Evolutionary conservation across 1,140 invertebrate genomes (phyloP), one percentile per base, ranked within the genome.

Genomic region (Phortica variegata): DNA sequence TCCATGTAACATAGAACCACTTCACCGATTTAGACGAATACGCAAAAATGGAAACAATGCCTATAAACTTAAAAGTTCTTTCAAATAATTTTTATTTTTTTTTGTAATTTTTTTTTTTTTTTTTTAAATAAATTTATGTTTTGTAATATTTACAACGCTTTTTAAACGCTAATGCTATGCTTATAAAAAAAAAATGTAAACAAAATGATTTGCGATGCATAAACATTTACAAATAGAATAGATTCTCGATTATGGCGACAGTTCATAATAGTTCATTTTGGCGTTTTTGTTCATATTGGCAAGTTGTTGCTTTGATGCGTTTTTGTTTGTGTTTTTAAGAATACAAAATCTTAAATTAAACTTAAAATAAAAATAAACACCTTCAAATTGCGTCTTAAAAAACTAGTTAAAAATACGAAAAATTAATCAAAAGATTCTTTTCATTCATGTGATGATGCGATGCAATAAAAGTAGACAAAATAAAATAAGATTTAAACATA

Each of bases 361-460:
- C n/a, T 10, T 34, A 6, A 34, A n/a, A 34, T n/a, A 5, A 40
- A 47, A 47, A 9, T 40, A 45, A 31, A 29, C 26, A 43, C 44
- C 42, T 45, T 50, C 46, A 16, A 23, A 21, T 34, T 26, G 26
- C 36, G 44, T n/a, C 21, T 29, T 37, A 43, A 43, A 26, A 21
- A 46, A 44, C 17, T 43, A 45, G 13, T 21, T 39, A 38, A 16
- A 15, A 34, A 29, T 10, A 12, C 18, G 15, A 34, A 13, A 21
- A 36, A 38, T 32, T 31, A 37, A 43, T 20, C 3, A 31, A 50
- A 40, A 21, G 13, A 23, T 49, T 42, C 12, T 41, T 38, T 36
- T 39, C 19, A 15, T 32, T 58, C 29, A 57, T 62, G 62, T 66
- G 62, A 66, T 68, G 62, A 52, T 21, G 50, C 34, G 34, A 43